Percentiles rank a stretch among this genome's conserved stretches.
These are phyloP conservation scores for Peromyscus californicus DNA, from an alignment of 2,113 vertebrate genomes.

Conservation along the genomic window DNA sequence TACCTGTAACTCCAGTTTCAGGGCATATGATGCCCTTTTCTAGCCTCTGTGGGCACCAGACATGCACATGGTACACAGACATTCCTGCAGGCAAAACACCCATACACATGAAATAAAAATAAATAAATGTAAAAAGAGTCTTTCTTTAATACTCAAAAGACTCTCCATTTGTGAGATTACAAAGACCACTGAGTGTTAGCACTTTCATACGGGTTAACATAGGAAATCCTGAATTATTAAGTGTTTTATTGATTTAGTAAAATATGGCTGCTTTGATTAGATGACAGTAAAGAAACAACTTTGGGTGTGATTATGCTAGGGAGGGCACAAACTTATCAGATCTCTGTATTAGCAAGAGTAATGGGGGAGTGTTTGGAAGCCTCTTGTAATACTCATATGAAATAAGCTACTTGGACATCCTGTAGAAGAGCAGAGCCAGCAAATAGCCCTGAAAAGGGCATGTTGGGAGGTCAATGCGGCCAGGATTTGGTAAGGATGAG, in stretches of 20 bases:
- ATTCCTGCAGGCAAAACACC: neutral
- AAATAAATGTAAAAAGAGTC: neutral
- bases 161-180: conserved; percentile 25
- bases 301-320: neutral
- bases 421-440: neutral
- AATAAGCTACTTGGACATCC: neutral
- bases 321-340: neutral
- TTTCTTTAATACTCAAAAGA: conserved; percentile 33
- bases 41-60: neutral
- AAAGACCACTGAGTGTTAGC: neutral
- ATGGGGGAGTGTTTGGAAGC: neutral
- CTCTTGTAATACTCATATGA: neutral
- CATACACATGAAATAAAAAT: neutral
- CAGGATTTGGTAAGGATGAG: neutral
- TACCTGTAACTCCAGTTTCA: neutral
- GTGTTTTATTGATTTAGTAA: neutral
- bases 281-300: neutral
- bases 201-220: neutral
- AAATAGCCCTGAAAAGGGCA: neutral
- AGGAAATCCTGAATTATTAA: neutral
- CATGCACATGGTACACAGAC: neutral
- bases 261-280: neutral
- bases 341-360: neutral
- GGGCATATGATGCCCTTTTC: neutral
- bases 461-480: neutral